Conservation (phyloP, 2,113 vertebrate species). For the Dermatemys mawii region DNA sequence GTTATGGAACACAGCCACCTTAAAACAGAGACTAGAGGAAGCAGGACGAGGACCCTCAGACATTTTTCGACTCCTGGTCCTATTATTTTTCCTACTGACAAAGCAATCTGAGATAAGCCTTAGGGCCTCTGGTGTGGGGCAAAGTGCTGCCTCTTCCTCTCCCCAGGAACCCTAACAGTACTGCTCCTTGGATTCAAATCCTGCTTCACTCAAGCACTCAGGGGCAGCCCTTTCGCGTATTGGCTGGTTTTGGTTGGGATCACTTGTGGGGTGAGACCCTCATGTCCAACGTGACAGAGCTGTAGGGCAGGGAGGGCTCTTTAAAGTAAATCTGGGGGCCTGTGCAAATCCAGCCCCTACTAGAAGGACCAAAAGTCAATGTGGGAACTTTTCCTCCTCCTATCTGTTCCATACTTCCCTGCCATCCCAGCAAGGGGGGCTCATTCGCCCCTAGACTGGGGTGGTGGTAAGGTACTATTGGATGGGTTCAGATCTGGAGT, state of each 20-base stretch:
- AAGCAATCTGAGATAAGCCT: not conserved
- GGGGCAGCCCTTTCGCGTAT: conserved; percentile 11
- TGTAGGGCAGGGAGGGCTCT: not conserved
- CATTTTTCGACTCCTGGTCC: not conserved
- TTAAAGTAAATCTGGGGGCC: not conserved
- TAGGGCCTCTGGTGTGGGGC: not conserved
- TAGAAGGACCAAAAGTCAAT: not conserved
- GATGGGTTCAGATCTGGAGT: not conserved
- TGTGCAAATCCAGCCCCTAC: not conserved
- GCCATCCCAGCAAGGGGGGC: not conserved
- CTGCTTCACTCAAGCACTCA: not conserved
- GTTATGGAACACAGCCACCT: not conserved
- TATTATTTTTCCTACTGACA: not conserved
- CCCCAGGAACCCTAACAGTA: not conserved
- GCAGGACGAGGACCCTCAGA: not conserved
- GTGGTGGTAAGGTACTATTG: not conserved
- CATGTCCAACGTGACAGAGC: not conserved
- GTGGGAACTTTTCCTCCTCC: not conserved
- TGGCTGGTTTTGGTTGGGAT: conserved; percentile 14
- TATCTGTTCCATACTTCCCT: not conserved
- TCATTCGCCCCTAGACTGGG: not conserved
- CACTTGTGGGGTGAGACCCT: not conserved
- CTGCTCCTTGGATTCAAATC: not conserved
- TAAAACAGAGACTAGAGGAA: not conserved
- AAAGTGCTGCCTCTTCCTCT: conserved; percentile 5